Evolutionary conservation across 2,797 vertebrate genomes (phyloP).

Genomic region (Ataeniobius toweri): DNA sequence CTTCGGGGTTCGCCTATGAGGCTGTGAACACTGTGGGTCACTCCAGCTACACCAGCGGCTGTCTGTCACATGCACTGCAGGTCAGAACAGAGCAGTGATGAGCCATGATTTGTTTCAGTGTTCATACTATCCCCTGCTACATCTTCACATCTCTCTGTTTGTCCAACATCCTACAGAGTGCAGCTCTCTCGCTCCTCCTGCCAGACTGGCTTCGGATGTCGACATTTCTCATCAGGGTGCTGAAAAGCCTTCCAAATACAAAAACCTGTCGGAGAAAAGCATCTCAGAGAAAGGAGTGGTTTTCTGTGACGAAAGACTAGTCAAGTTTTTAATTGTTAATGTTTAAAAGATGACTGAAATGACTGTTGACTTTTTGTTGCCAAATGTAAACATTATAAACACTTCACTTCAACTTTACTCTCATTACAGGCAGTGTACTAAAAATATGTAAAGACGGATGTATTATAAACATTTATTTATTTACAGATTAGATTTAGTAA

Average conservation of each 20-base stretch:
- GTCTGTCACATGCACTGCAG: constrained; percentile 81
- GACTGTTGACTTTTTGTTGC: not conserved
- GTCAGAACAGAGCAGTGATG: constrained; percentile 54
- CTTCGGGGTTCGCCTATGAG: constrained; percentile 67
- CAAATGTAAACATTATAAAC: not conserved
- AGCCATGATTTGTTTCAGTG: not conserved
- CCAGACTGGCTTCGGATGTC: constrained; percentile 77
- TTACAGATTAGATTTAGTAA: not conserved
- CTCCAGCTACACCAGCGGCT: constrained; percentile 79
- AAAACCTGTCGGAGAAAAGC: not conserved
- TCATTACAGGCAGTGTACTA: not conserved
- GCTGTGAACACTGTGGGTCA: constrained; percentile 85
- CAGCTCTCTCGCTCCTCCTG: constrained; percentile 61
- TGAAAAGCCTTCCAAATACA: not conserved
- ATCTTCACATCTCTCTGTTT: not conserved
- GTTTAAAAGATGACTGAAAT: not conserved
- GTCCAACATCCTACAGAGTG: constrained; percentile 50
- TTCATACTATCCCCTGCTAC: not conserved
- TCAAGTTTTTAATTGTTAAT: not conserved
- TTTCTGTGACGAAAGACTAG: constrained; percentile 37
- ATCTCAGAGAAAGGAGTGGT: not conserved
- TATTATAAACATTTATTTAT: not conserved
- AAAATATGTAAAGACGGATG: not conserved
- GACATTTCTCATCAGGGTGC: constrained; percentile 50
- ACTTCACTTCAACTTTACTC: not conserved